These are phyloP conservation scores for Morpho deidamia DNA, from an alignment of 2,888 invertebrate species.

Conservation along the genomic window DNA sequence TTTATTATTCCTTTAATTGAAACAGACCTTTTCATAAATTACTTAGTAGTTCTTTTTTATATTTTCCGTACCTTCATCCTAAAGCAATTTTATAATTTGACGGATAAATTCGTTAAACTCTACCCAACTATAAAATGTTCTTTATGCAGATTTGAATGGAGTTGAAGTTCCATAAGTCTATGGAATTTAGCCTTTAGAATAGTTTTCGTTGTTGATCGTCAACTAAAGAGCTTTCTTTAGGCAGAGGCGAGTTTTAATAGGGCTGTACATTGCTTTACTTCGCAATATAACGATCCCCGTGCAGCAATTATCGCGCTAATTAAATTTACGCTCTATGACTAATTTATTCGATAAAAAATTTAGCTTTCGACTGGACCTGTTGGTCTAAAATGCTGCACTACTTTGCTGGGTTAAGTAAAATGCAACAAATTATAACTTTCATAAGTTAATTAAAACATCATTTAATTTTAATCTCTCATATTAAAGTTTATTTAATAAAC, in stretches of 20 bases:
- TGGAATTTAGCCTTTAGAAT: conserved; percentile 15
- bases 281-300: conserved; percentile 31
- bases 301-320: conserved; percentile 63
- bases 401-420: too few relatives aligned
- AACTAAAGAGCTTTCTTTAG: conserved; percentile 21
- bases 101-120: not conserved
- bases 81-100: too few relatives aligned
- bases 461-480: too few relatives aligned
- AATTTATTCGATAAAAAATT: conserved; percentile 55
- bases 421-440: too few relatives aligned
- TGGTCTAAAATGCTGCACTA: conserved; percentile 17
- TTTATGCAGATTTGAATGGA: conserved; percentile 2
- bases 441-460: too few relatives aligned
- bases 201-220: conserved; percentile 10
- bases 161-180: conserved; percentile 6
- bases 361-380: conserved; percentile 19
- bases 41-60: too few relatives aligned
- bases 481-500: too few relatives aligned
- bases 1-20: too few relatives aligned
- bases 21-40: too few relatives aligned
- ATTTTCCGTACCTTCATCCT: too few relatives aligned
- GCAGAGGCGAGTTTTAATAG: conserved; percentile 23
- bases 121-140: not conserved
- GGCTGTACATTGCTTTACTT: conserved; percentile 31
- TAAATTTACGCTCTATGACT: conserved; percentile 63